Base-by-base conservation (phyloP, 2,888 invertebrate genomes). In the Leptogaster cylindrica region DNA sequence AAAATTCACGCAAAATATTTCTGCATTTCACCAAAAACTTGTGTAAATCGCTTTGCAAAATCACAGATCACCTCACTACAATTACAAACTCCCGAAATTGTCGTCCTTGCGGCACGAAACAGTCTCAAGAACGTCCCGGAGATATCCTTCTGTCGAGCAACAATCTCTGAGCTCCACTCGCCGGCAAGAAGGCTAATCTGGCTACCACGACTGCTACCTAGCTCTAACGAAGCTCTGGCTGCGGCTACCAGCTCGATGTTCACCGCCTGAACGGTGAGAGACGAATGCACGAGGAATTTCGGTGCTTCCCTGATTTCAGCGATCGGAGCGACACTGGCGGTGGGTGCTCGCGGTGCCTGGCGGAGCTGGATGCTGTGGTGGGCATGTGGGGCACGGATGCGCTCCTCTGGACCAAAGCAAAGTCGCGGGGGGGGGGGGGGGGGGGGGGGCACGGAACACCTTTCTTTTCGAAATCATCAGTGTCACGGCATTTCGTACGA, bases 221-320 rank as follows among this genome's bases (percentile, higher is more conserved):
- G n/a, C n/a, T n/a, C n/a, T n/a, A n/a, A n/a, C 41, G 25, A 48
- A 12, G 5, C 4, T n/a, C 7, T 23, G 1, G 10, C 7, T 18
- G 3, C 48, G 18, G 18, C 14, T 41, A 20, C 48, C 52, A 16
- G 16, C 55, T 55, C 63, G 63, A 64, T 64, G 63, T 48, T 64
- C 63, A 64, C 63, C 63, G 63, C 31, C 41, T 23, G 48, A 48
- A 64, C 63, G 63, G 48, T 64, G 63, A 64, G 31, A 64, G 48
- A 64, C 63, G 48, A 64, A 64, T 64, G 63, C 63, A 48, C 12
- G 46, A 36, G 36, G 55, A 55, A 55, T 14, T 55, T 36, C 36
- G 36, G 36, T 36, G 55, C 39, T 55, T 55, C 39, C 55, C 55
- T 55, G 36, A 55, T 55, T 55, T 55, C 55, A 36, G 33, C 25